Base-by-base conservation (phyloP, 2,888 invertebrate genomes). In the Belgica antarctica region DNA sequence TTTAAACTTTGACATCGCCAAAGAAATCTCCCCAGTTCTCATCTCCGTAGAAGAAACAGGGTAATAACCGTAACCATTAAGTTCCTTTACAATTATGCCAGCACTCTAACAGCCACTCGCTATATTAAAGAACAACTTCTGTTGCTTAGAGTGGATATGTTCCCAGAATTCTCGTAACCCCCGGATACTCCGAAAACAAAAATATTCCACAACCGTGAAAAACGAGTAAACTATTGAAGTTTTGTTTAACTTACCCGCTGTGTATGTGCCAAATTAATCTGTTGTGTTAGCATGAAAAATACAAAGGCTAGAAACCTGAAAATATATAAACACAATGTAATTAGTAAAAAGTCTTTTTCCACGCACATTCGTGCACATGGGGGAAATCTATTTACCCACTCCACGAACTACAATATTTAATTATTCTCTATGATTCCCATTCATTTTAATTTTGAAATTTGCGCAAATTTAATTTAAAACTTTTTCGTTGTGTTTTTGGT, bases 281-380 rank as follows among this genome's bases (percentile, higher is more conserved):
- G 81, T 76, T 82, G 78, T 73, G 83, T 80, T 75, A 84, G 78
- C 74, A 86, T 79, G 77, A 85, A 82, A 75, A 83, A 77, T 77
- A 86, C 77, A 77, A 86, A 81, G 79, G 84, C 82, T 79, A 85
- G 82, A 79, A 83, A 84, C 82, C 87, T 87, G 83, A 47, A 85
- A 86, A 74, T 76, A 77, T 52, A 77, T 75, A 74, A 72, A 71
- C 31, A 62, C 31, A 62, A 10, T 62, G 25, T 31, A 31, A 27
- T 59, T 59, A 59, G 59, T 59, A 52, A 41, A 52, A 52, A 52
- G n/a, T n/a, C 52, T 22, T 52, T 52, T 52, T 52, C 22, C 17
- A 52, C 52, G 52, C 52, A 52, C 22, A 15, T 41, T 17, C 22
- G 12, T n/a, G n/a, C 4, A 12, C 19, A 4, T 4, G 17, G 52